Conservation (phyloP, 2,797 vertebrate genomes). For the Potorous gilbertii region DNA sequence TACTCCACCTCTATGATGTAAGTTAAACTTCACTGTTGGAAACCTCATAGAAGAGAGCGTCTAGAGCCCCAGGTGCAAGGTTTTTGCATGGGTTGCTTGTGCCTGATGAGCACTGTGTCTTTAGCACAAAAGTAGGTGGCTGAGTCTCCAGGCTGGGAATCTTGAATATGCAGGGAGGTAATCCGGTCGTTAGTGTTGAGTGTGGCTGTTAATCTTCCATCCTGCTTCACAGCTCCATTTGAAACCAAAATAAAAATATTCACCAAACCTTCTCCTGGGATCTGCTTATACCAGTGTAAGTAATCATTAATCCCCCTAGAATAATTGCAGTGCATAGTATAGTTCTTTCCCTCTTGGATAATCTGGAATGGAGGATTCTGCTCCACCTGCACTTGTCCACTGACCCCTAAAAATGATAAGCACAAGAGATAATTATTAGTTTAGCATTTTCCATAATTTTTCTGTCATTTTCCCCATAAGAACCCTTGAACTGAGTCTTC, state of each 20-base stretch:
- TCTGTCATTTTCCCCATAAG: neutral
- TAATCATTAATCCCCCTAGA: neutral
- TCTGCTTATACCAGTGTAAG: conserved; percentile 30
- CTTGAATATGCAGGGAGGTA: conserved; percentile 2
- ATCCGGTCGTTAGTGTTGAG: conserved; percentile 4
- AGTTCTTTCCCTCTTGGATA: conserved; percentile 9
- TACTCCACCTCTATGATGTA: neutral
- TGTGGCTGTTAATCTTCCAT: conserved; percentile 3
- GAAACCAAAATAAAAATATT: neutral
- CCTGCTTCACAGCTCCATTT: conserved; percentile 10
- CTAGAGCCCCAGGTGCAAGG: neutral
- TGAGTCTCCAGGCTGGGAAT: neutral
- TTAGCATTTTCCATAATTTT: neutral
- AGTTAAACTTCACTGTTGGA: neutral
- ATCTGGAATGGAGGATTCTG: conserved; percentile 25
- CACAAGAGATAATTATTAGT: neutral
- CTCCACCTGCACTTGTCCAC: conserved; percentile 10
- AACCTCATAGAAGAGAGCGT: neutral
- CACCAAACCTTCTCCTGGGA: neutral
- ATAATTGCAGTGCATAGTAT: conserved; percentile 29
- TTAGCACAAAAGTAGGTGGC: conserved; percentile 50
- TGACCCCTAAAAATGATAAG: conserved; percentile 49
- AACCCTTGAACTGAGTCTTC: neutral
- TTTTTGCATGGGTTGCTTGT: neutral
- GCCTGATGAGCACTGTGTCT: conserved; percentile 11